Conservation (phyloP, 1,140 invertebrate species). For the Musca domestica region DNA sequence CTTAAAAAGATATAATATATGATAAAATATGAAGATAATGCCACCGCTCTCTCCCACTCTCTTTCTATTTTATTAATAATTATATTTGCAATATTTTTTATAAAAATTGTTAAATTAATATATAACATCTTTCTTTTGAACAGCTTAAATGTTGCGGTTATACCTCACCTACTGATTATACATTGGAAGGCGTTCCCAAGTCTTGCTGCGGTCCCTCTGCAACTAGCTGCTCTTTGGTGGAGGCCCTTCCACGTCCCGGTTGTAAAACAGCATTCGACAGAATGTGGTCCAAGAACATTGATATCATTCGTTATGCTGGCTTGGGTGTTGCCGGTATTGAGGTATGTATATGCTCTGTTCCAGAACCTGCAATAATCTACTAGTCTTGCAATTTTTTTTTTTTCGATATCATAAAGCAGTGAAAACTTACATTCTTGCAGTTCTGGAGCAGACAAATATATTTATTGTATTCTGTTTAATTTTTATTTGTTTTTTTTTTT, state of each 20-base stretch:
- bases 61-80: no score
- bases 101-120: background rate
- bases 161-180: slow-evolving; percentile 54
- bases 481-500: background rate
- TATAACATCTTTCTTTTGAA: slow-evolving; percentile 25
- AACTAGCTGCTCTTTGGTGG: slow-evolving; percentile 34
- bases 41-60: no score
- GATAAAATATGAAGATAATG: no score
- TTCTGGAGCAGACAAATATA: no score
- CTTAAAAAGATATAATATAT: no score
- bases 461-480: background rate
- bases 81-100: no score
- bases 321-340: slow-evolving; percentile 68
- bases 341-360: slow-evolving; percentile 53
- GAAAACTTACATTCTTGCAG: no score
- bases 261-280: slow-evolving; percentile 53
- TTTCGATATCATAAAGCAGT: no score
- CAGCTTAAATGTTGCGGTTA: slow-evolving; percentile 68
- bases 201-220: slow-evolving; percentile 55
- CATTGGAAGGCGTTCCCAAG: slow-evolving; percentile 31
- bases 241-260: slow-evolving; percentile 52
- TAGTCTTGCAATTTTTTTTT: no score
- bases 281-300: slow-evolving; percentile 56
- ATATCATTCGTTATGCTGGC: slow-evolving; percentile 63
- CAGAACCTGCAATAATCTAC: no score